These are phyloP conservation scores for Tipula vernalis DNA, from an alignment of 2,888 invertebrate species.

Conservation along the genomic window DNA sequence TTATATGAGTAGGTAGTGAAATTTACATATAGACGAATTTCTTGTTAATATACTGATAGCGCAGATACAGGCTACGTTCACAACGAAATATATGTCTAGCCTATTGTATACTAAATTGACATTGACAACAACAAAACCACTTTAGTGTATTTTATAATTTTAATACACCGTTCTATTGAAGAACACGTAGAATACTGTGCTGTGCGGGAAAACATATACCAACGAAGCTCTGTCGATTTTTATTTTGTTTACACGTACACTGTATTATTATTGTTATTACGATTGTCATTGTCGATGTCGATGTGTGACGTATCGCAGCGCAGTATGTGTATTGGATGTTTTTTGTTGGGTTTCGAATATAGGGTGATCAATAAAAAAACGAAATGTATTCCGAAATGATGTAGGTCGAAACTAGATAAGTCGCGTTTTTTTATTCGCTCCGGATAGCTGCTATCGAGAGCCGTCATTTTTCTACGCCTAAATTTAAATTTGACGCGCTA, in stretches of 20 bases:
- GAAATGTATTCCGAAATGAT: not conserved
- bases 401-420: not conserved
- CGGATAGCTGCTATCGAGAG: too few species aligned
- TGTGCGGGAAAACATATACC: not conserved
- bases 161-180: not conserved
- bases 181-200: not conserved
- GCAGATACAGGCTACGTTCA: not conserved
- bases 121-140: not conserved
- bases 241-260: not conserved
- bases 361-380: not conserved
- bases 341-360: not conserved
- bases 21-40: not conserved
- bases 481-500: too few species aligned
- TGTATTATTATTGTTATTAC: not conserved
- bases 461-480: too few species aligned
- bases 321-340: too few species aligned
- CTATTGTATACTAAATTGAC: not conserved
- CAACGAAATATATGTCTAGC: not conserved
- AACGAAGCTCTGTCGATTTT: not conserved
- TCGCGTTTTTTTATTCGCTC: too few species aligned
- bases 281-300: not conserved
- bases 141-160: not conserved
- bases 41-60: not conserved
- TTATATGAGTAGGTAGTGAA: not conserved
- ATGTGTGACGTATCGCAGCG: not conserved